Percentiles rank a stretch among this genome's conserved stretches.
These are phyloP conservation scores for Meandrina meandrites DNA, from an alignment of 92 coral and sea anemone genomes.

Conservation along the genomic window DNA sequence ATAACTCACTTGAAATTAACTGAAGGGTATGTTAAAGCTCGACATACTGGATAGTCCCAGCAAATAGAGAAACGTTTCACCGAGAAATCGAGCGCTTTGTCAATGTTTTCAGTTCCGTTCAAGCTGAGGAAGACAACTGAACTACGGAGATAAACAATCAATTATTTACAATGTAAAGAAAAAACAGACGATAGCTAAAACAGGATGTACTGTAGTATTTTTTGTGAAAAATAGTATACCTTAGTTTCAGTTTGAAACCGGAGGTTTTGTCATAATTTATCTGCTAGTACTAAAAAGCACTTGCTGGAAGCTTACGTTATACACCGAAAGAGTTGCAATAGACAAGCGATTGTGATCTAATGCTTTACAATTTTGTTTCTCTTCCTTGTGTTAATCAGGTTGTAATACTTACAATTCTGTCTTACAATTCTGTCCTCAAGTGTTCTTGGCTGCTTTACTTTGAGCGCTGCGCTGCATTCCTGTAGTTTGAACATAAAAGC, in stretches of 20 bases:
- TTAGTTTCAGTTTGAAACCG: neutral
- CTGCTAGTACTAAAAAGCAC: neutral
- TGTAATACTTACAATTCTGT: neutral
- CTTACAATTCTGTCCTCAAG: neutral
- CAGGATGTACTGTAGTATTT: neutral
- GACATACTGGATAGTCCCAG: neutral
- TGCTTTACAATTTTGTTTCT: neutral
- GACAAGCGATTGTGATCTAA: neutral
- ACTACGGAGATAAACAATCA: neutral
- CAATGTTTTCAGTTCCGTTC: neutral
- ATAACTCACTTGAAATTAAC: neutral
- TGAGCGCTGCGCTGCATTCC: neutral
- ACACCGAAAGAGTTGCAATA: neutral
- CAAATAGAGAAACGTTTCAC: neutral
- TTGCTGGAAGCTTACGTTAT: neutral
- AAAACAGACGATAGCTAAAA: neutral
- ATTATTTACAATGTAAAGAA: neutral
- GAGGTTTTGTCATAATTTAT: neutral
- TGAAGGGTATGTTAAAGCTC: neutral
- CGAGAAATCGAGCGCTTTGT: neutral
- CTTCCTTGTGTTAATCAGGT: neutral
- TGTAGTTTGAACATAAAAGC: neutral
- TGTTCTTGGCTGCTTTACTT: neutral
- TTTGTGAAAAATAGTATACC: neutral
- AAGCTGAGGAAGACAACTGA: neutral